Conservation (phyloP, 2,113 vertebrate genomes). For the Rattus rattus region DNA sequence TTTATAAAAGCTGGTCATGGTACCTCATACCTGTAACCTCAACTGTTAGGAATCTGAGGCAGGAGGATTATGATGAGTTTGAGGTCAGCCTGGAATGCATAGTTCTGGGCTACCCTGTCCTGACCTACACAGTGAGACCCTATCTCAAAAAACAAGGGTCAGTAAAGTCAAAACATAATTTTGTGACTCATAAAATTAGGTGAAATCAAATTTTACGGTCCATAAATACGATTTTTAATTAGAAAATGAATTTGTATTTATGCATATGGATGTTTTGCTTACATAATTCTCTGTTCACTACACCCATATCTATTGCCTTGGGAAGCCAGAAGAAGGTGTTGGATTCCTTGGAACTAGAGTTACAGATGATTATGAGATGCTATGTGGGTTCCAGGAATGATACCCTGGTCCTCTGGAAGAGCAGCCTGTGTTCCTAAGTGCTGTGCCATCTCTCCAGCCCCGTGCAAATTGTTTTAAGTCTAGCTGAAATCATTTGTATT, state of each 20-base stretch:
- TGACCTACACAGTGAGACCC: neutral
- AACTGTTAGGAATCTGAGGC: neutral
- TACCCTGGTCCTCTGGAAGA: neutral
- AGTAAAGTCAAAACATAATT: slow-evolving; percentile 29
- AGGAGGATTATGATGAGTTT: neutral
- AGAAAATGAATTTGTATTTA: neutral
- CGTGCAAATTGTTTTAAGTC: neutral
- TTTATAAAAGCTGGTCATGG: neutral
- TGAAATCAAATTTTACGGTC: slow-evolving; percentile 41
- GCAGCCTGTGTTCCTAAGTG: neutral
- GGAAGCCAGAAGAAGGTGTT: neutral
- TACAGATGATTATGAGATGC: neutral
- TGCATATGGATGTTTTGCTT: neutral
- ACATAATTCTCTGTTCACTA: neutral
- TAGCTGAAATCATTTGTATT: neutral
- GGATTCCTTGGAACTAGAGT: neutral
- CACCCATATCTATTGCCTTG: neutral
- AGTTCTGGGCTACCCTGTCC: neutral
- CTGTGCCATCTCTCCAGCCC: neutral
- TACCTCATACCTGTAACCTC: neutral
- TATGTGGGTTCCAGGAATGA: neutral
- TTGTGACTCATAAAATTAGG: slow-evolving; percentile 42
- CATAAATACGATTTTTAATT: neutral
- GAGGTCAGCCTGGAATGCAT: neutral
- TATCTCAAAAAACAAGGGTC: neutral